phyloP scores from a whole-genome alignment of 2,888 invertebrate genomes.

The Copidosoma aretas region DNA sequence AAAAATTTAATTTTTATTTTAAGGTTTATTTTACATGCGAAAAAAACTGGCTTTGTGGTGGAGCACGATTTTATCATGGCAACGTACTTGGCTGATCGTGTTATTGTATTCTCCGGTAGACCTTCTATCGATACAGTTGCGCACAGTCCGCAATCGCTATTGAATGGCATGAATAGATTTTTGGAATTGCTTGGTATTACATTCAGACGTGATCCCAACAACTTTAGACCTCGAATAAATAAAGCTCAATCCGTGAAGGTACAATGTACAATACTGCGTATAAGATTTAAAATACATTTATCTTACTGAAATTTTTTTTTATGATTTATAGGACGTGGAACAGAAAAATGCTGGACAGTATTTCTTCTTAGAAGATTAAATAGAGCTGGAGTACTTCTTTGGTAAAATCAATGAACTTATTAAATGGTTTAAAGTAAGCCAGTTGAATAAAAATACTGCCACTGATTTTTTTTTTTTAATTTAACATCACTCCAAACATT shows the following conservation, averaged over 20 bases:
- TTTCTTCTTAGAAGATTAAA: slow-evolving; percentile 93
- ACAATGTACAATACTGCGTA: slow-evolving; percentile 42
- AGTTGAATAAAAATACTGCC: slow-evolving; percentile 6
- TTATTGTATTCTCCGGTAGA: slow-evolving; percentile 96
- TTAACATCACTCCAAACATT: slow-evolving; percentile 6
- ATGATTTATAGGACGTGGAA: slow-evolving; percentile 82
- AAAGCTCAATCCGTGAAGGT: slow-evolving; percentile 95
- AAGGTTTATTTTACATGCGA: slow-evolving; percentile 96
- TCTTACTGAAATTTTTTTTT: slow-evolving; percentile 8
- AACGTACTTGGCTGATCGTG: slow-evolving; percentile 96
- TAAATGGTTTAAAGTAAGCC: slow-evolving; percentile 13
- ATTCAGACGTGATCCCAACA: slow-evolving; percentile 97
- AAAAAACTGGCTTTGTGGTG: slow-evolving; percentile 98
- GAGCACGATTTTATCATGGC: slow-evolving; percentile 99
- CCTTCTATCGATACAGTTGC: slow-evolving; percentile 91
- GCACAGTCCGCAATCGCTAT: slow-evolving; percentile 88
- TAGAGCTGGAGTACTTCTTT: neutral
- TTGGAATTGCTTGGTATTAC: slow-evolving; percentile 94
- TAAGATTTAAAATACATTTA: slow-evolving; percentile 43
- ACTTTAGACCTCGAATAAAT: slow-evolving; percentile 97
- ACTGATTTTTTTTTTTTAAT: slow-evolving; percentile 13
- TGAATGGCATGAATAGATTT: slow-evolving; percentile 98
- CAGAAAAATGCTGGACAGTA: slow-evolving; percentile 97
- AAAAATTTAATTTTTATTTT: slow-evolving; percentile 40
- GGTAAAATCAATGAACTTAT: slow-evolving; percentile 22